Evolutionary conservation across 2,888 invertebrate species (phyloP).

Genomic region (Poecilobothrus nobilitatus): DNA sequence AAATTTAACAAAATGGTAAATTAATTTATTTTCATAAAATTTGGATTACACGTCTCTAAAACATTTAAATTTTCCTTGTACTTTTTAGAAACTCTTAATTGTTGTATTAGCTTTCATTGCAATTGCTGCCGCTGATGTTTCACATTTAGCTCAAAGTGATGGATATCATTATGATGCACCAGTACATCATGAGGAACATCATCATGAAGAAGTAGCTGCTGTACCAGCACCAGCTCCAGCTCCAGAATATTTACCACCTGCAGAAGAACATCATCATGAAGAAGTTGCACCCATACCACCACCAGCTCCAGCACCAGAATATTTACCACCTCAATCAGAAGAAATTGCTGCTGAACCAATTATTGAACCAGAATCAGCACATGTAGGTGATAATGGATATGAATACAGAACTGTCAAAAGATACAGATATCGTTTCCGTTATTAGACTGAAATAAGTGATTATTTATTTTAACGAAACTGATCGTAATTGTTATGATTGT

Average conservation of each 20-base stretch:
- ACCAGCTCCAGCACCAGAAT: constrained; percentile 7
- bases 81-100: not conserved
- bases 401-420: not conserved
- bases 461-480: no score
- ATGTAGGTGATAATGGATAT: not conserved
- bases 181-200: not conserved
- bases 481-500: no score
- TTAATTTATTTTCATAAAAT: no score
- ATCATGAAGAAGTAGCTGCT: not conserved
- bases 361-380: not conserved
- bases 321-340: not conserved
- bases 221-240: not conserved
- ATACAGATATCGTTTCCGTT: not conserved
- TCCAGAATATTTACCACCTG: not conserved
- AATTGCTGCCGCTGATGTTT: not conserved
- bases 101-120: not conserved
- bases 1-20: no score
- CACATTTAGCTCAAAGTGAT: not conserved
- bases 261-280: not conserved
- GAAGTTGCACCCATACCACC: not conserved
- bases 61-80: no score
- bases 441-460: not conserved
- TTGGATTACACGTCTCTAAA: no score
- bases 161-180: constrained; percentile 2
- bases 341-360: not conserved